Evolutionary conservation across 2,797 vertebrate genomes (phyloP).

Genomic region (Acrossocheilus fasciatus): DNA sequence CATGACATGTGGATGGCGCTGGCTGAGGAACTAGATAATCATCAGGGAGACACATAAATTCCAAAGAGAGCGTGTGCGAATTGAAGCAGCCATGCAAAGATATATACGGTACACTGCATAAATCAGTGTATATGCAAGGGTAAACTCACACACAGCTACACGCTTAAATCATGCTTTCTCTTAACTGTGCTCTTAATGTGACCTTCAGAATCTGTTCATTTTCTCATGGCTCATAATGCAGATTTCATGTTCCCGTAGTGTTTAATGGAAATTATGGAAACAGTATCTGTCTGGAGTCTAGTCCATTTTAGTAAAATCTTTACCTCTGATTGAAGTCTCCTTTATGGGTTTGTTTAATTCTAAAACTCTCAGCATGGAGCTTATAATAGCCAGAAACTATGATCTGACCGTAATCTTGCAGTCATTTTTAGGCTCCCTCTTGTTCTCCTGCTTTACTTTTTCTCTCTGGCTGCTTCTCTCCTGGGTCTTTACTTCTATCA

Average conservation of each 20-base stretch:
- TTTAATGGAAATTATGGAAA: slow-evolving; percentile 67
- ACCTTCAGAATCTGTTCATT: slow-evolving; percentile 66
- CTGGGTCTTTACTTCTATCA: slow-evolving; percentile 41
- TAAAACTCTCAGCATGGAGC: slow-evolving; percentile 49
- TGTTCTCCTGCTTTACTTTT: slow-evolving; percentile 49
- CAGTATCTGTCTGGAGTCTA: slow-evolving; percentile 52
- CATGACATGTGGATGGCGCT: slow-evolving; percentile 57
- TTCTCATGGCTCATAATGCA: slow-evolving; percentile 65
- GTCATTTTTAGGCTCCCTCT: slow-evolving; percentile 51
- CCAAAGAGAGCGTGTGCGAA: slow-evolving; percentile 1
- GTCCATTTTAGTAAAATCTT: slow-evolving; percentile 58
- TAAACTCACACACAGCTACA: not conserved
- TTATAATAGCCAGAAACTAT: slow-evolving; percentile 48
- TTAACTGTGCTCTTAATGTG: slow-evolving; percentile 58
- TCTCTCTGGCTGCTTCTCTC: slow-evolving; percentile 30
- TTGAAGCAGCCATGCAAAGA: slow-evolving; percentile 38
- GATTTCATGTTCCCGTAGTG: slow-evolving; percentile 65
- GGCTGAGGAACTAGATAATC: slow-evolving; percentile 51
- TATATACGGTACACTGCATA: slow-evolving; percentile 10
- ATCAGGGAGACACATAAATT: slow-evolving; percentile 11
- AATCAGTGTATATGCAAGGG: slow-evolving; percentile 31
- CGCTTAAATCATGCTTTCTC: slow-evolving; percentile 6
- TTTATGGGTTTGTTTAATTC: slow-evolving; percentile 48
- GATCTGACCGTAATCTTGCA: slow-evolving; percentile 15
- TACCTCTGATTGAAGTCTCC: slow-evolving; percentile 55